Conservation (phyloP, 2,797 vertebrate species). For the Megalops cyprinoides region DNA sequence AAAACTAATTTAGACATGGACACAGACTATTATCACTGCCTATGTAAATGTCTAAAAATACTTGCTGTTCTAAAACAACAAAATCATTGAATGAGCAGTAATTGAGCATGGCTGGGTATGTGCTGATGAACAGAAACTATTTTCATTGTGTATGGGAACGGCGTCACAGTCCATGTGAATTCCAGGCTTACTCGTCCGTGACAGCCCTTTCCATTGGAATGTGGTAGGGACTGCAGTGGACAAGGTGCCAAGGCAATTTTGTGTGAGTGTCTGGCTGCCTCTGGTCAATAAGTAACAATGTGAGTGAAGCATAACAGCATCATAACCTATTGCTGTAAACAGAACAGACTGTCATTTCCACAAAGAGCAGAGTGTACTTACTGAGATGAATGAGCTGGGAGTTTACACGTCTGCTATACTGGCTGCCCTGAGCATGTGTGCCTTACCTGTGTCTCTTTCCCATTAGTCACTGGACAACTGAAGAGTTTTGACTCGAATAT, state of each 20-base stretch:
- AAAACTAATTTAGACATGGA: background rate
- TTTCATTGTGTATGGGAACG: background rate
- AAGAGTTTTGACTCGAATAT: no score
- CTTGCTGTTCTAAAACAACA: background rate
- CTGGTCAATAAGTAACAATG: no score
- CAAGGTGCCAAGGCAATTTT: background rate
- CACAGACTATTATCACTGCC: background rate
- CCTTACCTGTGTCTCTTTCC: background rate
- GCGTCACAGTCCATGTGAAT: background rate
- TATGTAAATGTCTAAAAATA: background rate
- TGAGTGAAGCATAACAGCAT: background rate
- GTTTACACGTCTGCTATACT: no score
- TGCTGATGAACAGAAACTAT: background rate
- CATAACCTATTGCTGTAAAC: background rate
- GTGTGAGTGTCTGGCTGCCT: no score
- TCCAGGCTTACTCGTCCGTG: background rate
- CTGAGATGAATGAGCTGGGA: background rate
- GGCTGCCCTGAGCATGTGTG: background rate
- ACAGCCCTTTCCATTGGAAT: background rate
- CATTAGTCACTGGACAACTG: background rate
- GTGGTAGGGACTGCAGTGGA: background rate
- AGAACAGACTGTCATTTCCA: no score
- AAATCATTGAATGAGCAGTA: background rate
- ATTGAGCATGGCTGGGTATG: background rate
- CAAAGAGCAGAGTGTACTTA: background rate